Evolutionary conservation across 2,888 invertebrate genomes (phyloP), one percentile per base, ranked within the genome.

Genomic region (Drosophila anomelani): DNA sequence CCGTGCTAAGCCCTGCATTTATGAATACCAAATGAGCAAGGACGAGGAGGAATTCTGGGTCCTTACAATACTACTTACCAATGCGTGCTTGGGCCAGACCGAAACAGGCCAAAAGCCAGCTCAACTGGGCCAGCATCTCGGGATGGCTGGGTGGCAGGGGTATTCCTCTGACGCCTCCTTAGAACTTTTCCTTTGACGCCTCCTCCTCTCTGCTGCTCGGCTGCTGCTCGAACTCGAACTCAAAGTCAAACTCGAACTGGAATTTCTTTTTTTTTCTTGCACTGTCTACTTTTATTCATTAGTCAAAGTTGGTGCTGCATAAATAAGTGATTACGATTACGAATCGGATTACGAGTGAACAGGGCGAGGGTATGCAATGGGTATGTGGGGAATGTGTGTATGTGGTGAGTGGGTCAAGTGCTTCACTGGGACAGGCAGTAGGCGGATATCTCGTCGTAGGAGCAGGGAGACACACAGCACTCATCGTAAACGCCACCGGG

Each of bases 41-140:
- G 54, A 38, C 36, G 54, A 54, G 36, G 1, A 17, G 32, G 32
- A 44, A 13, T 7, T 3, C 44, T 23, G 15, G 1, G 54, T 53
- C 49, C 51, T 17, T 41, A 12, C n/a, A 20, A 20, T 20, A 62
- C 53, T 80, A 92, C 91, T 92, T 85, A 91, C 91, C 91, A 73
- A 91, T 92, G 67, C 92, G 90, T 62, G 91, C 92, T 74, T 90
- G 88, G 72, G 91, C 90, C 78, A 90, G 75, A 67, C 90, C 74
- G 43, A 88, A 47, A 69, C 70, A 72, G 75, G 88, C 69, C 77
- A 84, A 57, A 73, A 87, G 59, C 77, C 83, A 82, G 58, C 71
- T 71, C 64, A 85, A 85, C 62, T 80, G 78, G 66, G 78, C 89
- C 55, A 76, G 54, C 70, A 67, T 75, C 61, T 51, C 20, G n/a